phyloP scores from a whole-genome alignment of 2,888 invertebrate genomes.

The Tenthredo mesomela region DNA sequence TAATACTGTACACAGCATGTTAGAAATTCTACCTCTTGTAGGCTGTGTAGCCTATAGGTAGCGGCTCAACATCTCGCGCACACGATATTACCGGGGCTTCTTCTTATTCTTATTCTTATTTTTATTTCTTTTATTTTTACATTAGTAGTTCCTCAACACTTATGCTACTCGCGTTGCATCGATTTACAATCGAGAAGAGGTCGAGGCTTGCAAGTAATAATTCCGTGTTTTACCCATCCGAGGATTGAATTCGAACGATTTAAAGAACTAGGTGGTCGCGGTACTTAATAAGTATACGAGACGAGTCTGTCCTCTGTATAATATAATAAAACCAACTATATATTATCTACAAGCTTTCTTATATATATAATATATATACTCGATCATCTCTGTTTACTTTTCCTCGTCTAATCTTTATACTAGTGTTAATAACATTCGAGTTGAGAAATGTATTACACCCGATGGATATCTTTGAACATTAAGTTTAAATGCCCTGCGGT shows the following conservation, averaged over 20 bases:
- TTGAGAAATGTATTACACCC: neutral
- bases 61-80: neutral
- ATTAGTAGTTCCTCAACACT: neutral
- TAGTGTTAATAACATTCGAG: neutral
- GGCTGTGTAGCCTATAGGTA: neutral
- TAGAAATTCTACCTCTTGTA: slow-evolving; percentile 7
- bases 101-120: neutral
- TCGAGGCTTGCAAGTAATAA: neutral
- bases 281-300: neutral
- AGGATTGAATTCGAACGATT: neutral
- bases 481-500: neutral
- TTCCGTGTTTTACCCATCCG: neutral
- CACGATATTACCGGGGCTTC: slow-evolving; percentile 11
- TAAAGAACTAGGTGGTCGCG: neutral
- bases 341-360: neutral
- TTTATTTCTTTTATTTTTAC: neutral
- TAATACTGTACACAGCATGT: neutral
- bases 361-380: too few species aligned
- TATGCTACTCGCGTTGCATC: neutral
- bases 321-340: neutral
- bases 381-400: neutral
- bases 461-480: neutral
- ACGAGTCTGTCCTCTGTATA: neutral
- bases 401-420: neutral
- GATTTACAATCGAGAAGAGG: neutral